A percentile compares a stretch with the other conserved stretches of the same genome.
These are phyloP conservation scores for Nemapogon koenigi DNA, from an alignment of 2,888 invertebrate genomes.

Conservation along the genomic window DNA sequence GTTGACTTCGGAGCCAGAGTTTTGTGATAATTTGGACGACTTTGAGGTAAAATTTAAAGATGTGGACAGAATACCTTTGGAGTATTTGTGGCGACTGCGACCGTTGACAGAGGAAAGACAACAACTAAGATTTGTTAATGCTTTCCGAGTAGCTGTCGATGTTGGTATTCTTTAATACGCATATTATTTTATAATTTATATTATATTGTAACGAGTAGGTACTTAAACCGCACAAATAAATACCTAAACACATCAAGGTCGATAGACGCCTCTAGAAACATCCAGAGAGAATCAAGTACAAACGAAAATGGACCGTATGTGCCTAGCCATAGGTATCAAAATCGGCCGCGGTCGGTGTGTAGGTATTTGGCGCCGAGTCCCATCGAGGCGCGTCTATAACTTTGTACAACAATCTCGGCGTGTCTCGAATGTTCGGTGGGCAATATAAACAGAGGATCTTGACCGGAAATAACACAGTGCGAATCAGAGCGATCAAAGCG, in stretches of 20 bases:
- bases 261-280: background rate
- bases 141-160: slow-evolving; percentile 29
- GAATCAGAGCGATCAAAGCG: no score
- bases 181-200: background rate
- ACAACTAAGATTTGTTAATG: slow-evolving; percentile 27
- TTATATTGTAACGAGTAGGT: background rate
- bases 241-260: background rate
- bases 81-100: slow-evolving; percentile 29
- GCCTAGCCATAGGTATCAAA: no score
- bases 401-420: no score
- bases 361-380: no score
- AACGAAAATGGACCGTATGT: background rate
- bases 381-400: no score
- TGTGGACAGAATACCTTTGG: slow-evolving; percentile 27
- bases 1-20: slow-evolving; percentile 23
- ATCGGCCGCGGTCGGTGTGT: no score
- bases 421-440: no score
- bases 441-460: no score
- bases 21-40: slow-evolving; percentile 24
- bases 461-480: no score
- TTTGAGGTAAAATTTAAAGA: slow-evolving; percentile 20
- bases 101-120: slow-evolving; percentile 24
- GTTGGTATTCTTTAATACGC: slow-evolving; percentile 19
- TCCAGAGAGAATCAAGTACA: background rate
- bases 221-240: background rate